Conservation (phyloP, 2,797 vertebrate genomes). For the Trachops cirrhosus region DNA sequence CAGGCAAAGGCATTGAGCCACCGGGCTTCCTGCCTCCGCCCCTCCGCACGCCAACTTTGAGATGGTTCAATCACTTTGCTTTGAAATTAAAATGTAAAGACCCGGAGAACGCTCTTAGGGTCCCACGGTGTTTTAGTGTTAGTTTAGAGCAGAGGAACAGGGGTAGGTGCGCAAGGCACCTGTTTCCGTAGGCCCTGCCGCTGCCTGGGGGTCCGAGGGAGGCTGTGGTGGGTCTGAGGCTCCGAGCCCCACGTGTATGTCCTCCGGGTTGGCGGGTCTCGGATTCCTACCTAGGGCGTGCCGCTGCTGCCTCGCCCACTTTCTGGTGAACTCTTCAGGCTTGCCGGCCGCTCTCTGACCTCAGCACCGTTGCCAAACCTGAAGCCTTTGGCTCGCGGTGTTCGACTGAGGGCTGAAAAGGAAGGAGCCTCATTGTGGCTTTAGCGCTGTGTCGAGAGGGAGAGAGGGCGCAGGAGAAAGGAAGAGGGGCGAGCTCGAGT, state of each 20-base stretch:
- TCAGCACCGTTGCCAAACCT: background rate
- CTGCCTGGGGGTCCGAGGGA: background rate
- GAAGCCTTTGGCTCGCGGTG: rapidly evolving
- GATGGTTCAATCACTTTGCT: conserved; percentile 27
- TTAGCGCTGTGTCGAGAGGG: background rate
- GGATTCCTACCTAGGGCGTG: background rate
- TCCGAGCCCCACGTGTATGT: rapidly evolving
- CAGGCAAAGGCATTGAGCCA: background rate
- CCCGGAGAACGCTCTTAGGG: background rate
- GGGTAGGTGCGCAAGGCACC: background rate
- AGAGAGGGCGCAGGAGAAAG: background rate
- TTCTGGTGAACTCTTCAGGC: background rate
- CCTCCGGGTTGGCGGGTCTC: background rate
- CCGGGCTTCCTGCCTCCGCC: background rate
- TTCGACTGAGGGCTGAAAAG: background rate
- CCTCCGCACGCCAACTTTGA: background rate
- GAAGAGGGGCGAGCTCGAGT: background rate
- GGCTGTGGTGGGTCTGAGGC: background rate
- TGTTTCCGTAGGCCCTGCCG: background rate
- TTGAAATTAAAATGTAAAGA: conserved; percentile 45
- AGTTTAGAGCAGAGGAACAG: background rate
- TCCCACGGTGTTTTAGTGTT: background rate
- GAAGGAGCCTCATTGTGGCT: background rate
- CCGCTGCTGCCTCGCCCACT: background rate
- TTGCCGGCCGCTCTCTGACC: background rate